A percentile compares a stretch with the other conserved stretches of the same genome.
Conservation (phyloP, 2,113 vertebrate genomes). For the Amazona guildingii region DNA sequence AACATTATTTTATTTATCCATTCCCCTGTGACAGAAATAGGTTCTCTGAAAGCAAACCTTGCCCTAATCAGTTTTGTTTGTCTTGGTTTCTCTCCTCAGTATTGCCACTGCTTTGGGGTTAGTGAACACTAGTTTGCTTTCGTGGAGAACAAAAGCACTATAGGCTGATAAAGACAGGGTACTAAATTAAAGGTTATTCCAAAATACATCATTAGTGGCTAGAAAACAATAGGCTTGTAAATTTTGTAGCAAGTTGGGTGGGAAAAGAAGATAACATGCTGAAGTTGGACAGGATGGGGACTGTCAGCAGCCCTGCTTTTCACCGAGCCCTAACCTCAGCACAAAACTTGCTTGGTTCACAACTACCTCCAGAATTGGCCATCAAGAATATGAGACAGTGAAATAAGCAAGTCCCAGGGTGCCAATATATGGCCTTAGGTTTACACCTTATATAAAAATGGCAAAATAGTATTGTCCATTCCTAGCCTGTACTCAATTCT, state of each 20-base stretch:
- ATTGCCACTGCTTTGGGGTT: constrained; percentile 19
- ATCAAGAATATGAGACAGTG: neutral
- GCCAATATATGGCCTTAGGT: neutral
- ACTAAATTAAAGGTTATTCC: constrained; percentile 53
- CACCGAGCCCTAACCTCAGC: neutral
- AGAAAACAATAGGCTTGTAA: constrained; percentile 10
- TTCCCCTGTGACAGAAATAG: constrained; percentile 71
- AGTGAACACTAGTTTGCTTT: constrained; percentile 35
- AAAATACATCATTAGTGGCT: neutral
- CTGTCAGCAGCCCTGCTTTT: neutral
- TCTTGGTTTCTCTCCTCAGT: constrained; percentile 61
- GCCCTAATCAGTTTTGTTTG: constrained; percentile 71
- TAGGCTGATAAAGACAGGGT: constrained; percentile 42
- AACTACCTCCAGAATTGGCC: neutral
- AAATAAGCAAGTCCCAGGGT: constrained; percentile 8
- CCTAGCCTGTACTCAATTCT: constrained; percentile 17
- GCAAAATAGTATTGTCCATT: neutral
- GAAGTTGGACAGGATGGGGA: neutral
- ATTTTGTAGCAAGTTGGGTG: neutral
- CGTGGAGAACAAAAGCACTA: constrained; percentile 30
- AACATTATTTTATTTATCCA: constrained; percentile 73
- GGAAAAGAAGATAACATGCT: neutral
- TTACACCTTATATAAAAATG: constrained; percentile 44
- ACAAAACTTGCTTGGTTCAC: neutral
- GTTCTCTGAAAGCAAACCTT: constrained; percentile 69